A percentile compares a stretch with the other conserved stretches of the same genome.
phyloP scores from a whole-genome alignment of 2,797 vertebrate genomes.

The Petrocephalus sullivani region DNA sequence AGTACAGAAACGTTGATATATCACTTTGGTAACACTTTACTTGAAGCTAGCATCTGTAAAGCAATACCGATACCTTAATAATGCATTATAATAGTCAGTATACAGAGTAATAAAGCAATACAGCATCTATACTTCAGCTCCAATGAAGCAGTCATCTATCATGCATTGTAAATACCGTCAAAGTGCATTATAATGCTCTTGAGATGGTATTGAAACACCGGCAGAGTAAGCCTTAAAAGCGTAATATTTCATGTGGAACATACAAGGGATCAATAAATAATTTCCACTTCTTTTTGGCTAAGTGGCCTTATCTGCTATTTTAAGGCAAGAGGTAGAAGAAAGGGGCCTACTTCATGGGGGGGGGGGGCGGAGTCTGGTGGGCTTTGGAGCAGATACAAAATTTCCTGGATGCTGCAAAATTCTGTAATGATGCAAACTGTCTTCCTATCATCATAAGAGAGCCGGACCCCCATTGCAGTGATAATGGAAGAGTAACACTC shows the following conservation, averaged over 20 bases:
- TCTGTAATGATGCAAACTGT: not conserved
- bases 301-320: not conserved
- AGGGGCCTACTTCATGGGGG: not conserved
- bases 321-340: not conserved
- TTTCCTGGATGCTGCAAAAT: not conserved
- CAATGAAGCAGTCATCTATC: no score
- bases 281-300: not conserved
- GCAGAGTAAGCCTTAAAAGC: no score
- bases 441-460: not conserved
- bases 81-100: not conserved
- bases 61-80: not conserved
- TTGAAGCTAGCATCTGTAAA: not conserved
- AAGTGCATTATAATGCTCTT: no score
- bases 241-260: no score
- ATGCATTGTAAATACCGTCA: no score
- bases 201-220: no score
- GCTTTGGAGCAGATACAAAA: not conserved
- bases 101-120: not conserved
- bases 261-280: no score
- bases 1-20: not conserved
- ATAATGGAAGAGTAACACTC: not conserved
- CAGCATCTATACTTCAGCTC: not conserved
- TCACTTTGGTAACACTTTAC: not conserved
- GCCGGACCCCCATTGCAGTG: not conserved
- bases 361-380: no score